phyloP scores from a whole-genome alignment of 2,113 vertebrate genomes.

The Eidolon helvum region DNA sequence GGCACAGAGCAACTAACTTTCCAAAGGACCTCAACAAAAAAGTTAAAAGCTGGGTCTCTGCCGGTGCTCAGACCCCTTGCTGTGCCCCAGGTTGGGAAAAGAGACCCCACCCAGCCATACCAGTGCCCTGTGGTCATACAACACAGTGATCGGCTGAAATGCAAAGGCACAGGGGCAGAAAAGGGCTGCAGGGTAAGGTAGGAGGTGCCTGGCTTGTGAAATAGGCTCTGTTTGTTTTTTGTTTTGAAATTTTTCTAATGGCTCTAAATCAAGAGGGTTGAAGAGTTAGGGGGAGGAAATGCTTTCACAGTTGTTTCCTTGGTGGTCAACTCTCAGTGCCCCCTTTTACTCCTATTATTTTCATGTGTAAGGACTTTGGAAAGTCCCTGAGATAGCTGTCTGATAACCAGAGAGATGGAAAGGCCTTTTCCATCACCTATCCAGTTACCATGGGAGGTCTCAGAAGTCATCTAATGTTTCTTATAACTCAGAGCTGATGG shows the following conservation, averaged over 20 bases:
- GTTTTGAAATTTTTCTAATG: neutral
- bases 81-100: neutral
- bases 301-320: rapidly evolving
- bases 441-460: neutral
- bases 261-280: neutral
- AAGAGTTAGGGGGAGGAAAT: neutral
- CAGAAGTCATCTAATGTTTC: neutral
- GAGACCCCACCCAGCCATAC: neutral
- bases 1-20: neutral
- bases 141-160: neutral
- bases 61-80: neutral
- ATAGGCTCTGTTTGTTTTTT: neutral
- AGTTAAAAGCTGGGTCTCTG: neutral
- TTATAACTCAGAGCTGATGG: neutral
- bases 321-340: rapidly evolving
- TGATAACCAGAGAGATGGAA: neutral
- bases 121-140: neutral
- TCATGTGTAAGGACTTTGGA: rapidly evolving
- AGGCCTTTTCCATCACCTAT: neutral
- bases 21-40: neutral
- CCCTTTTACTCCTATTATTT: no score
- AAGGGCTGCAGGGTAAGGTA: rapidly evolving
- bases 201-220: neutral
- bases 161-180: neutral
- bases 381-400: neutral